phyloP scores from a whole-genome alignment of 2,888 invertebrate genomes.

The Corythucha ciliata region DNA sequence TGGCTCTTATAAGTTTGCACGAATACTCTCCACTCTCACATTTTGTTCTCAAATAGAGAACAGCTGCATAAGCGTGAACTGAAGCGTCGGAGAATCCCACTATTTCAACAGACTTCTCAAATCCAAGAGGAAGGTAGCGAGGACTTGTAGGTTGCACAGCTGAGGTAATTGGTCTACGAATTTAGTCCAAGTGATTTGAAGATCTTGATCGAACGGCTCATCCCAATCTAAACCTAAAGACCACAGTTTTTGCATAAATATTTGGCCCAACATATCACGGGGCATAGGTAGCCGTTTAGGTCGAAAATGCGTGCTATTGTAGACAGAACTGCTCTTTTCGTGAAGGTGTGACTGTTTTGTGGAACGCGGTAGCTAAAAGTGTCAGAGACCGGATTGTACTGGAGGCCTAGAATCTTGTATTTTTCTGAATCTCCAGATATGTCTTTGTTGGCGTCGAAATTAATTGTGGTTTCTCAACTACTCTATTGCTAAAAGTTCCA shows the following conservation, averaged over 20 bases:
- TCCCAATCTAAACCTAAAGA: conserved; percentile 31
- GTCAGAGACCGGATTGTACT: conserved; percentile 28
- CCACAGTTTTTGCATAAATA: conserved; percentile 32
- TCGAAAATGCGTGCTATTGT: conserved; percentile 26
- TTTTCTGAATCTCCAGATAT: too few relatives aligned
- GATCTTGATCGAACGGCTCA: conserved; percentile 19
- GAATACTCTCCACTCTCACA: too few relatives aligned
- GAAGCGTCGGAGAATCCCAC: conserved; percentile 21
- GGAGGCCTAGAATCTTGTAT: conserved; percentile 30
- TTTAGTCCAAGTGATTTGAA: conserved; percentile 7
- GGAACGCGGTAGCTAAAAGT: conserved; percentile 19
- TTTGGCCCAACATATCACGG: conserved; percentile 29
- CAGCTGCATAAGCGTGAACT: conserved; percentile 8
- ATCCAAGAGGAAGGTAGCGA: too few relatives aligned
- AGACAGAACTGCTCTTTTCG: conserved; percentile 23
- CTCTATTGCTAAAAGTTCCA: too few relatives aligned
- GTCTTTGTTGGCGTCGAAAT: too few relatives aligned
- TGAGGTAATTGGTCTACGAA: too few relatives aligned
- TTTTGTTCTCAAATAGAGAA: not conserved
- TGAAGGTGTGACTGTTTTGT: not conserved
- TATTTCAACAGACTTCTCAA: not conserved
- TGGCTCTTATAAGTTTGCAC: too few relatives aligned
- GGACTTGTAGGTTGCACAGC: too few relatives aligned
- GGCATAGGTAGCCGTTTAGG: too few relatives aligned
- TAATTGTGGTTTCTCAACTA: too few relatives aligned